Conservation (phyloP, 2,888 invertebrate species). For the Cephus nigrinus region DNA sequence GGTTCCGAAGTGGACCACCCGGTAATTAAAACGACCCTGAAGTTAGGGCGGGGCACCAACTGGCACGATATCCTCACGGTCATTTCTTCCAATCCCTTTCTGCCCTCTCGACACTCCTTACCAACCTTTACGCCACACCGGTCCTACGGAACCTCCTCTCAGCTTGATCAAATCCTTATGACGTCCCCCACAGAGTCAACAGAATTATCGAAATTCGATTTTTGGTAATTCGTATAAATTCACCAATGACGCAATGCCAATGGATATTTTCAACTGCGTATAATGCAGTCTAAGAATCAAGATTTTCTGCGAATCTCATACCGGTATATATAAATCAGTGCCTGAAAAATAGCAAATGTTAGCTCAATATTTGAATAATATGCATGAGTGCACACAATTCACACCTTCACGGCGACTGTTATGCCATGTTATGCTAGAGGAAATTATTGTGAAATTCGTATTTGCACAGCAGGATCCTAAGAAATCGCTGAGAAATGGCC, state of each 20-base stretch:
- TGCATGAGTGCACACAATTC: not conserved
- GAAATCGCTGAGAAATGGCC: not conserved
- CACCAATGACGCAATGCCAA: not conserved
- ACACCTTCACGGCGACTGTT: not conserved
- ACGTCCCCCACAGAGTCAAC: not conserved
- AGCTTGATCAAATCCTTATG: not conserved
- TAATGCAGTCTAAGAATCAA: not conserved
- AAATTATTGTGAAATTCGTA: not conserved
- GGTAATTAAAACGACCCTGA: slow-evolving; percentile 62
- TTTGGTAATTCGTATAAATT: not conserved
- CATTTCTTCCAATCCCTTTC: slow-evolving; percentile 28
- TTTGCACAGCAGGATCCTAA: not conserved
- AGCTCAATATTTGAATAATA: not conserved
- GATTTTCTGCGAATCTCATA: not conserved
- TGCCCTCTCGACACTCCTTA: slow-evolving; percentile 1
- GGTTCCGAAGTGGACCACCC: slow-evolving; percentile 60
- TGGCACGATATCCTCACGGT: slow-evolving; percentile 48
- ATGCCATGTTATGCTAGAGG: not conserved
- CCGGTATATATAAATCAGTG: not conserved
- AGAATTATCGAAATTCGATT: not conserved
- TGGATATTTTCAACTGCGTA: not conserved
- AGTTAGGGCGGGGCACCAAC: slow-evolving; percentile 55
- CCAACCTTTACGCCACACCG: not conserved
- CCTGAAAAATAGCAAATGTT: not conserved
- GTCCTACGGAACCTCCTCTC: slow-evolving; percentile 1